phyloP scores from a whole-genome alignment of 2,797 vertebrate genomes.

The Sebastes hubbsi region DNA sequence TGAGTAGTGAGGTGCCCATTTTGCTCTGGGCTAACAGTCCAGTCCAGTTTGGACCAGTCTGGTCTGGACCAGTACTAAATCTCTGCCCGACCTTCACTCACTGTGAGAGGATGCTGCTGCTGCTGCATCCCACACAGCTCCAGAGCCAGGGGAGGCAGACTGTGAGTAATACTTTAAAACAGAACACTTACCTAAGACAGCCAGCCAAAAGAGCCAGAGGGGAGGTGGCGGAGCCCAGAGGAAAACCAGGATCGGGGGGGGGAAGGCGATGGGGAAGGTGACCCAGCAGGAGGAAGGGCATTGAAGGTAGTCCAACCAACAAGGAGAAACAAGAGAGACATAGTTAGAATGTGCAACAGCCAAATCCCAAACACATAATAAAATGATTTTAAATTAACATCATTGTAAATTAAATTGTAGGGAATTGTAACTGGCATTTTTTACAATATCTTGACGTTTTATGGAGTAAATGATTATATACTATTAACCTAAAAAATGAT shows the following conservation, averaged over 20 bases:
- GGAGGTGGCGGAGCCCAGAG: slow-evolving; percentile 29
- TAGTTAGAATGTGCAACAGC: neutral
- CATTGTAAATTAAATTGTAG: neutral
- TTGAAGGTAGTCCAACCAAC: neutral
- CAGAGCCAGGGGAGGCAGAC: slow-evolving; percentile 46
- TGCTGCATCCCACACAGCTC: slow-evolving; percentile 29
- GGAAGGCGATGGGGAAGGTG: neutral
- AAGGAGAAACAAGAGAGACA: neutral
- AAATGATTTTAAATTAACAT: neutral
- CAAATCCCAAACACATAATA: neutral
- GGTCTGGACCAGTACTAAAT: slow-evolving; percentile 11
- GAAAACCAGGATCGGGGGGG: slow-evolving; percentile 1
- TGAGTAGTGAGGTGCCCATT: neutral
- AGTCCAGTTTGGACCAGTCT: neutral
- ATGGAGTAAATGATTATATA: too few species aligned
- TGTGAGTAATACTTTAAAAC: slow-evolving; percentile 69
- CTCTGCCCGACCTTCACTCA: slow-evolving; percentile 4
- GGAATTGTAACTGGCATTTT: too few species aligned
- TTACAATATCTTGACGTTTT: too few species aligned
- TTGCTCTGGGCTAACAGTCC: slow-evolving; percentile 9
- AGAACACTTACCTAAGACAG: slow-evolving; percentile 77
- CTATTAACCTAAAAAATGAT: too few species aligned
- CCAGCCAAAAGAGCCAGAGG: slow-evolving; percentile 34
- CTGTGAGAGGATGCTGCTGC: slow-evolving; percentile 8
- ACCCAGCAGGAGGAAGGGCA: slow-evolving; percentile 20